Base-by-base conservation (phyloP, 2,888 invertebrate genomes). In the Lydus trimaculatus region DNA sequence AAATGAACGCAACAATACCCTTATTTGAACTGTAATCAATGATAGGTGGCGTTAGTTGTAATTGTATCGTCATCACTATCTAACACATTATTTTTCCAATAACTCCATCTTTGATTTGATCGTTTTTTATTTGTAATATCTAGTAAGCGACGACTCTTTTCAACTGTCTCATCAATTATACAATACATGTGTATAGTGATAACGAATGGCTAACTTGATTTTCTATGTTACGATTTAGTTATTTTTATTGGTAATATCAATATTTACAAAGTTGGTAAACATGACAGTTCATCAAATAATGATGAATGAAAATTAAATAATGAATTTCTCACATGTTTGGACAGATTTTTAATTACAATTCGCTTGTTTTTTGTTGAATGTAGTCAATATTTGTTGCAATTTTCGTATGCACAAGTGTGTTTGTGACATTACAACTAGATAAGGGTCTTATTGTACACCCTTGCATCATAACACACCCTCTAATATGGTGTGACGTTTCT, bases 401-500 rank as follows among this genome's bases (percentile, higher is more conserved):
- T 33, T 33, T 33, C 3, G 5, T 33, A 39, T 39, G 39, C 39
- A 33, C 33, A 39, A 39, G 39, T 39, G 39, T 39, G 39, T 39
- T 39, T 39, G 39, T 39, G 39, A 39, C 39, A 39, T 39, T n/a
- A n/a, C n/a, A 6, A 39, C 15, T 39, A 15, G 70, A n/a, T 66
- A 72, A 75, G 78, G 76, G 78, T 76, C 73, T 76, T 2, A n/a
- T 15, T 72, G 73, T 75, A 73, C 78, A 74, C 78, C 80, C 82
- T 79, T 83, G 15, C 84, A 85, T 85, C 85, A 85, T 85, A 85
- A 83, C 82, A 82, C 83, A 84, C 84, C 85, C 84, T 84, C 84
- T 85, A 84, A 85, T 85, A 85, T 84, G 83, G 83, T 81, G 79
- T 80, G 85, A 85, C 84, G 84, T 83, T 80, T 83, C 83, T 83